Base-by-base conservation (phyloP, 2,888 invertebrate species). In the Pocota personata region DNA sequence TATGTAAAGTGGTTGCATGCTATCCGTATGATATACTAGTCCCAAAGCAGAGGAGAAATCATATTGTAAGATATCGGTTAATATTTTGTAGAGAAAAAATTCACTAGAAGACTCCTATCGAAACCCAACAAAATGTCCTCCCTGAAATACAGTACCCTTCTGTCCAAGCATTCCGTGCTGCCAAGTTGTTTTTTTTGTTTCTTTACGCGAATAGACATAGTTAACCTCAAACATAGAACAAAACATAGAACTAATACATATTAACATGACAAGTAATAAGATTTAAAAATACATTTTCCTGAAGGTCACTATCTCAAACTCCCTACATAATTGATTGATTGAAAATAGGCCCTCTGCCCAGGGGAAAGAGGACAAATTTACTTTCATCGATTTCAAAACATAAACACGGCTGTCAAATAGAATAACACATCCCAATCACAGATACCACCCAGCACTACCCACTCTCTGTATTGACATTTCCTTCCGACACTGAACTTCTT, bases 401-500 rank as follows among this genome's bases (percentile, higher is more conserved):
- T 69, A 75, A 75, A 79, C 62, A 79, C 30, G 48, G 12, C 58
- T 64, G 64, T 79, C 64, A 79, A 75, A 50, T 27, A n/a, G 24
- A 4, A 24, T 16, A 71, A 35, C 64, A 55, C 62, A 62, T 64
- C 55, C 21, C 27, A 46, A 35, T n/a, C 16, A 14, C 30, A 16
- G 10, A 14, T 5, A n/a, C 40, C 35, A 46, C 32, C 50, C 57
- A n/a, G 12, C 37, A n/a, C 8, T 12, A 66, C 50, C 72, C 66
- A 48, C 30, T 10, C 21, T 76, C 19, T 7, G 35, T 58, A 66
- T 80, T 79, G 83, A 80, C 80, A 66, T 52, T 71, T 84, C 84
- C 80, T 80, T 76, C 73, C 84, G 66, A 75, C 75, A 58, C 21
- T 71, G 66, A 80, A 76, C 69, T 71, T 80, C 64, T 52, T 35